Conservation (phyloP, 1,140 invertebrate species). For the Drosophila carrolli region DNA sequence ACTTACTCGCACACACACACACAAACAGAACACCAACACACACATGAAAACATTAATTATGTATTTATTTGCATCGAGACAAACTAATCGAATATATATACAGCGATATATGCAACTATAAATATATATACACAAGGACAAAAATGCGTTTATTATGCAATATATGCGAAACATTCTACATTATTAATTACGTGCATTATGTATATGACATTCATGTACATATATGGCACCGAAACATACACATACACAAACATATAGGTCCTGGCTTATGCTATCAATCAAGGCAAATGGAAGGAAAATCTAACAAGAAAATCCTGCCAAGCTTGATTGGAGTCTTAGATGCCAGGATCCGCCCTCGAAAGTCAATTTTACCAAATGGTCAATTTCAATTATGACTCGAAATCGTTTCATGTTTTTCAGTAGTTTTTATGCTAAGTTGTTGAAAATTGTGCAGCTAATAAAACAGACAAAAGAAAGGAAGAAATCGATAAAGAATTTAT, state of each 20-base stretch:
- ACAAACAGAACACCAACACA: slow-evolving; percentile 15
- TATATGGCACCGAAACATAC: slow-evolving; percentile 26
- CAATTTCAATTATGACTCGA: slow-evolving; percentile 57
- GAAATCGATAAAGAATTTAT: slow-evolving; percentile 62
- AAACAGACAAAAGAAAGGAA: slow-evolving; percentile 15
- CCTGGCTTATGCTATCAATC: slow-evolving; percentile 57
- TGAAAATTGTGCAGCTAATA: slow-evolving; percentile 64
- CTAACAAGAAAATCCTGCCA: slow-evolving; percentile 1
- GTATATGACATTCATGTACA: slow-evolving; percentile 79
- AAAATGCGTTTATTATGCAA: slow-evolving; percentile 72
- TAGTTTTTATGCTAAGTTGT: slow-evolving; percentile 72
- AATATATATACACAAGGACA: slow-evolving; percentile 53
- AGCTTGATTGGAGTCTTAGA: slow-evolving; percentile 3
- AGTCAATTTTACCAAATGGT: slow-evolving; percentile 76
- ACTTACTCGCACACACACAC: slow-evolving; percentile 31
- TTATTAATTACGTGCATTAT: slow-evolving; percentile 68
- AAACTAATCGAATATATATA: slow-evolving; percentile 64
- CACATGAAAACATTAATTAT: slow-evolving; percentile 42
- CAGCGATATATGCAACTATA: slow-evolving; percentile 63
- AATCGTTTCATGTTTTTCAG: slow-evolving; percentile 64
- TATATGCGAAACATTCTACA: slow-evolving; percentile 53
- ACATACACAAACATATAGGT: slow-evolving; percentile 38
- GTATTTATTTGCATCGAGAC: slow-evolving; percentile 63
- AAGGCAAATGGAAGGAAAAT: slow-evolving; percentile 24
- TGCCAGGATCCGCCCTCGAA: slow-evolving; percentile 50